Evolutionary conservation across 2,113 vertebrate species (phyloP).

Genomic region (Psilopsiagon aymara): DNA sequence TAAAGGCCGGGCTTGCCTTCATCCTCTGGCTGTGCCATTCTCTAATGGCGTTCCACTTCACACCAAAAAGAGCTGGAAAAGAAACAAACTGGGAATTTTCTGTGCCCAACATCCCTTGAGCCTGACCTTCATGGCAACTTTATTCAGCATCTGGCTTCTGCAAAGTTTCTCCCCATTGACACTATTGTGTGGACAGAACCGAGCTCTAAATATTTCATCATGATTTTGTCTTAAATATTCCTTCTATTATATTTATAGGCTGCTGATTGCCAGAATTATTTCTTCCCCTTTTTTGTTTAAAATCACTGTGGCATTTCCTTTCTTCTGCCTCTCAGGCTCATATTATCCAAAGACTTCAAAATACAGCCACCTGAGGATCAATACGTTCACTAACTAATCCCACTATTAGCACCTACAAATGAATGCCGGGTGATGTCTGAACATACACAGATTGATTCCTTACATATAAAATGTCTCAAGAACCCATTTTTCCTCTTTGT

Average conservation of each 20-base stretch:
- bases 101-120: neutral
- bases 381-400: neutral
- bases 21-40: neutral
- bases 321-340: neutral
- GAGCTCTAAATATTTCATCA: slow-evolving; percentile 40
- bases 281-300: neutral
- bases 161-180: slow-evolving; percentile 14
- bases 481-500: neutral
- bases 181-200: slow-evolving; percentile 18
- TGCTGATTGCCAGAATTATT: slow-evolving; percentile 23
- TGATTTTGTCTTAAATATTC: neutral
- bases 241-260: slow-evolving; percentile 21
- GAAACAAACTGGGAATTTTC: neutral
- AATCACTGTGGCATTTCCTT: neutral
- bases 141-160: neutral
- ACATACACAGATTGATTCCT: neutral
- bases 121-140: neutral
- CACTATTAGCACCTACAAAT: neutral
- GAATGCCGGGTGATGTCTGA: neutral
- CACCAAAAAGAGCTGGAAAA: neutral
- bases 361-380: neutral
- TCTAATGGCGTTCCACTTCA: neutral
- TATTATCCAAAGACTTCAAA: neutral
- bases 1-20: neutral
- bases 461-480: neutral